Evolutionary conservation across 2,888 invertebrate species (phyloP).

Genomic region (Sesia apiformis): DNA sequence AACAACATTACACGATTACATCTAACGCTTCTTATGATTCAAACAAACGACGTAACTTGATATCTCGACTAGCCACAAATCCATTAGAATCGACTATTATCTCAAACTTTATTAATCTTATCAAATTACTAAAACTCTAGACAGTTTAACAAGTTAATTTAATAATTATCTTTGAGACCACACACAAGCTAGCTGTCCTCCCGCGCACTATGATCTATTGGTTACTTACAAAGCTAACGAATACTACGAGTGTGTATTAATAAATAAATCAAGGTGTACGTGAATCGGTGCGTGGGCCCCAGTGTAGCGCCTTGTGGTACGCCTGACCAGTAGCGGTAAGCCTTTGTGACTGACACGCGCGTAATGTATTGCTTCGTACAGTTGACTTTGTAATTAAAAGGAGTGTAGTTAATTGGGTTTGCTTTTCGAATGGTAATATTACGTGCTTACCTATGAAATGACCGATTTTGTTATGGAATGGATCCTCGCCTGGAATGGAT

Average conservation of each 20-base stretch:
- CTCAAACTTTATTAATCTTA: slow-evolving; percentile 2
- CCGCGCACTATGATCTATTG: slow-evolving; percentile 39
- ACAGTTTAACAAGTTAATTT: slow-evolving; percentile 34
- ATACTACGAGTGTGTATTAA: background rate
- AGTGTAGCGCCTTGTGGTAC: slow-evolving; percentile 33
- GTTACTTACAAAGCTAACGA: slow-evolving; percentile 4
- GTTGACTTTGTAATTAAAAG: background rate
- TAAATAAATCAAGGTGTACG: slow-evolving; percentile 9
- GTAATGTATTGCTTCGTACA: background rate
- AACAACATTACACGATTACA: too few relatives aligned
- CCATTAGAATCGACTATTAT: background rate
- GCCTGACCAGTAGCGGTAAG: slow-evolving; percentile 33
- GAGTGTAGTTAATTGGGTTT: background rate
- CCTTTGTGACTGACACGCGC: slow-evolving; percentile 21
- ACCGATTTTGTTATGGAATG: too few relatives aligned
- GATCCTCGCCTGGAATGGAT: too few relatives aligned
- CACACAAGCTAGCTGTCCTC: slow-evolving; percentile 38
- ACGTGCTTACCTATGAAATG: too few relatives aligned
- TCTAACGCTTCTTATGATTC: too few relatives aligned
- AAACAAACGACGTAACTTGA: background rate
- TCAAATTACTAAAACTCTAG: slow-evolving; percentile 1
- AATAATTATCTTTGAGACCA: slow-evolving; percentile 36
- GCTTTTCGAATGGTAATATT: too few relatives aligned
- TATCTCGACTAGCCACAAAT: background rate
- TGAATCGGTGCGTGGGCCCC: slow-evolving; percentile 36